Base-by-base conservation (phyloP, 2,888 invertebrate species). In the Julus scandinavius region DNA sequence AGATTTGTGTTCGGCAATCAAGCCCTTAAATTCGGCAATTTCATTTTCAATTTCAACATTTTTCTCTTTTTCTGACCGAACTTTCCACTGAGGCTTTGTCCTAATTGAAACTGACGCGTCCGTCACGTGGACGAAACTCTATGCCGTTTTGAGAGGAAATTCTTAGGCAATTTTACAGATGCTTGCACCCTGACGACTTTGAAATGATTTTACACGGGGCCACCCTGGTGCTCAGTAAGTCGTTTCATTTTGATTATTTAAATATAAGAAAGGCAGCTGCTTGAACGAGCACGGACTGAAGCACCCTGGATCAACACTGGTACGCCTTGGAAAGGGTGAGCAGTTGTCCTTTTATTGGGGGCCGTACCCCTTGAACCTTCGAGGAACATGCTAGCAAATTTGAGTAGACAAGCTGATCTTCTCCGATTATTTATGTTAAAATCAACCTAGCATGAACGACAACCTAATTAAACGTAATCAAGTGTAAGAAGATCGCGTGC, bases 401-500 rank as follows among this genome's bases (percentile, higher is more conserved):
- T 83, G 83, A 83, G 40, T 83, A 83, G 83, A 83, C 83, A 83
- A 38, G 83, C 40, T 83, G 40, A 83, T 83, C 83, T 6, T 83
- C 38, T 83, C 40, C 40, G 83, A 29, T 83, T 83, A 83, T 83
- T 29, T 6, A 40, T 54, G 54, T 54, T 83, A 83, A 40, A 83
- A 29, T 6, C 83, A 83, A 83, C 40, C 20, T 13, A 83, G 38
- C 83, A n/a, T 83, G 83, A 83, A 83, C 83, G 40, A 83, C 83
- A 40, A 83, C 83, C 38, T 83, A 83, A 83, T 83, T 83, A 83
- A 83, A 83, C 2, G 83, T 83, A 83, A 83, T 83, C 83, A 83
- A 83, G 83, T 83, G 83, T 83, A 83, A 83, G 83, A 40, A 83
- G 83, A 83, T 83, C 83, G 83, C 83, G 83, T 83, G 83, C 40